These are phyloP conservation scores for Polypterus bichir DNA, from an alignment of 2,113 vertebrate genomes.

Conservation along the genomic window DNA sequence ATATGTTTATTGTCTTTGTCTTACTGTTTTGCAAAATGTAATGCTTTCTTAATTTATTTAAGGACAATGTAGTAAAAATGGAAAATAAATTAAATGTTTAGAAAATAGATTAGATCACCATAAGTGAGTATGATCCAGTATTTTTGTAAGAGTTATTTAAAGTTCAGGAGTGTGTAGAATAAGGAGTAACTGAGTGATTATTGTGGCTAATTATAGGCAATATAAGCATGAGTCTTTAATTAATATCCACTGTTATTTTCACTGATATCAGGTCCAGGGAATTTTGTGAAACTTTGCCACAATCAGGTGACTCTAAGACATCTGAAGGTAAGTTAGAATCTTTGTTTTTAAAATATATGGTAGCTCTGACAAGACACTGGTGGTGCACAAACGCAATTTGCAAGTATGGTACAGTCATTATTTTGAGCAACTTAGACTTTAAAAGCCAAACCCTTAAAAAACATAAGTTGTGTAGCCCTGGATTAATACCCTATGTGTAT, in stretches of 20 bases:
- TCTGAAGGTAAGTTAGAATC: conserved; percentile 56
- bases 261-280: conserved; percentile 30
- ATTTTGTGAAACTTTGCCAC: conserved; percentile 41
- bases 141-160: background rate
- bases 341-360: background rate
- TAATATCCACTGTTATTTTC: conserved; percentile 26
- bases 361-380: too few species aligned
- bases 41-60: too few species aligned
- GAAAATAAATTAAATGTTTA: background rate
- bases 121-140: background rate
- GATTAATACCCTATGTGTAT: too few species aligned
- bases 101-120: background rate
- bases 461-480: too few species aligned
- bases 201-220: conserved; percentile 6
- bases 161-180: conserved; percentile 6
- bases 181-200: background rate
- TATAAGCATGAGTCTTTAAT: conserved; percentile 1
- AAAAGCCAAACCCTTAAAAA: too few species aligned
- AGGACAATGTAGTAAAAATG: too few species aligned
- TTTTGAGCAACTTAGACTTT: too few species aligned
- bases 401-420: too few species aligned
- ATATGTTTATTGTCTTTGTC: too few species aligned
- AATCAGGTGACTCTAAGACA: conserved; percentile 47
- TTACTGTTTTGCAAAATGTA: too few species aligned
- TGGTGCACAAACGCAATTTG: background rate